Conservation (phyloP, 2,888 invertebrate species). For the Anaspis maculata region DNA sequence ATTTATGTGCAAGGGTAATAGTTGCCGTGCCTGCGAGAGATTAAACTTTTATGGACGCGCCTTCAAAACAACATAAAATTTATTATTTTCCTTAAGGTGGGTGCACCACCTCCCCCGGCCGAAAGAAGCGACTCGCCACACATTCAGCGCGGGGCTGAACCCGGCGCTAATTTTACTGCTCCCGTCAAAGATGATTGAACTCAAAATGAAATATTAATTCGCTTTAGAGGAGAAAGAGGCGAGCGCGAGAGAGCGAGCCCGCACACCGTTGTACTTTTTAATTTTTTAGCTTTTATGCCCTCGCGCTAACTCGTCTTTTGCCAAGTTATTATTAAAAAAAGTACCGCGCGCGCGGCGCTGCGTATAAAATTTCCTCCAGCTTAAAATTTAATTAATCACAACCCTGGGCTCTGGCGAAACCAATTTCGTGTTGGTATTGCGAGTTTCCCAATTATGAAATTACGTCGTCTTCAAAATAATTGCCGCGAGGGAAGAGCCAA, state of each 20-base stretch:
- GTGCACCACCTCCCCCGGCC: no score
- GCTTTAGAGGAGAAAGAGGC: no score
- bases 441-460: background rate
- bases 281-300: conserved; percentile 7
- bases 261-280: conserved; percentile 2
- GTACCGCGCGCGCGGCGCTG: conserved; percentile 4
- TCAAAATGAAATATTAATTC: conserved; percentile 1
- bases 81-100: no score
- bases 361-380: conserved; percentile 10
- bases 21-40: conserved; percentile 11
- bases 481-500: no score
- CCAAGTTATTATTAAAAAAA: conserved; percentile 15
- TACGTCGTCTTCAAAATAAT: no score
- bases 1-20: conserved; percentile 13
- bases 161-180: no score
- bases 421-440: conserved; percentile 1
- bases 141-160: no score
- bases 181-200: background rate
- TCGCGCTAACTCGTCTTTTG: conserved; percentile 8
- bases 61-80: conserved; percentile 8
- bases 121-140: no score
- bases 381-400: conserved; percentile 14
- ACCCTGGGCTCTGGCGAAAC: background rate
- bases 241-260: background rate
- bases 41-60: conserved; percentile 11